phyloP scores from a whole-genome alignment of 2,797 vertebrate species.

The Chiroxiphia lanceolata region DNA sequence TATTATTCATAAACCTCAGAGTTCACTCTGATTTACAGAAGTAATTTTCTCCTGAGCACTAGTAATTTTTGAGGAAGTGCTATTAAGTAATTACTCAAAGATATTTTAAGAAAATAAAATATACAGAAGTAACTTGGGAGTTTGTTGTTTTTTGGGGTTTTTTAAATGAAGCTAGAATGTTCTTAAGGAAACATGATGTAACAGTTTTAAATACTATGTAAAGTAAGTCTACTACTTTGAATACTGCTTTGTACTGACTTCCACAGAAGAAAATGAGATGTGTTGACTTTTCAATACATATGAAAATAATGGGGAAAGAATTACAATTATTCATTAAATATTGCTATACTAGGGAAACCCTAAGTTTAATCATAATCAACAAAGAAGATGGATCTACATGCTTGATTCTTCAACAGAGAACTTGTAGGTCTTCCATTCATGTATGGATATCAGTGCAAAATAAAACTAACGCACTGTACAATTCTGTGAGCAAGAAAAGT shows the following conservation, averaged over 20 bases:
- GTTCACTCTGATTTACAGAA: neutral
- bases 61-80: neutral
- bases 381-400: neutral
- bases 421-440: neutral
- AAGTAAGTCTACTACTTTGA: neutral
- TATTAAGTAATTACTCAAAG: conserved; percentile 5
- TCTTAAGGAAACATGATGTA: neutral
- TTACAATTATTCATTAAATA: neutral
- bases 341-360: neutral
- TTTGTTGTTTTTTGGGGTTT: neutral
- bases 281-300: neutral
- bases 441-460: neutral
- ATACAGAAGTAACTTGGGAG: neutral
- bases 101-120: conserved; percentile 6
- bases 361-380: neutral
- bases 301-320: neutral
- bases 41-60: neutral
- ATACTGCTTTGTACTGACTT: neutral
- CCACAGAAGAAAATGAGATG: neutral
- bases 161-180: neutral
- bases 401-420: neutral
- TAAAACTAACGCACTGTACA: neutral
- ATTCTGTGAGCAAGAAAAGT: neutral
- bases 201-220: neutral
- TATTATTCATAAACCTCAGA: neutral